Conservation (phyloP, 2,113 vertebrate species). For the Regulus satrapa region DNA sequence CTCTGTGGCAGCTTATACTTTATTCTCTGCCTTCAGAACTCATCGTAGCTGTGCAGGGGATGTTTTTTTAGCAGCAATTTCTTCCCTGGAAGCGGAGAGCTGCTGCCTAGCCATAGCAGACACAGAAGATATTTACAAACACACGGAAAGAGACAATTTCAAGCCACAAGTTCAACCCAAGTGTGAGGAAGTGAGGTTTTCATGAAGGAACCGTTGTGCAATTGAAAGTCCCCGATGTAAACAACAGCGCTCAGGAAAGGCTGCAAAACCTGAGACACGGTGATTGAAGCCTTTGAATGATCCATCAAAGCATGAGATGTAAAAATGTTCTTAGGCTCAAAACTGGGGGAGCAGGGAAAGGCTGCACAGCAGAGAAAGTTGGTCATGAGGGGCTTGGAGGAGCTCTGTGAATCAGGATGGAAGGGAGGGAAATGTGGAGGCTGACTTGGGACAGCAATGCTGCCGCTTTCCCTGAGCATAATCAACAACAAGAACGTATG, state of each 20-base stretch:
- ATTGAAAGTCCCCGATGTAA: slow-evolving; percentile 9
- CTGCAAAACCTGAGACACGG: neutral
- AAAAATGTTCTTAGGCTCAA: neutral
- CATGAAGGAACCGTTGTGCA: neutral
- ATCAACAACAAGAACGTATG: neutral
- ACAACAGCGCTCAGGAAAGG: neutral
- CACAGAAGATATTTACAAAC: neutral
- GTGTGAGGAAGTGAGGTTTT: neutral
- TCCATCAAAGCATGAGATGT: neutral
- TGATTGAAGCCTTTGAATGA: slow-evolving; percentile 36
- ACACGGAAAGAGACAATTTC: neutral
- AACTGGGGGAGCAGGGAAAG: neutral
- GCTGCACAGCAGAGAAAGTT: neutral
- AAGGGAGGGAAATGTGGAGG: neutral
- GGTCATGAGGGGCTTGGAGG: neutral
- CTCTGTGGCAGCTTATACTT: neutral
- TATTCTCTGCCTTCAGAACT: neutral
- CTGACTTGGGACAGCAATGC: fast-evolving
- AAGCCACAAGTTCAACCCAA: neutral
- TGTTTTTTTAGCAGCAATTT: neutral
- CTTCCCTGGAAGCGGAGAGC: neutral
- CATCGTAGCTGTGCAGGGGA: neutral
- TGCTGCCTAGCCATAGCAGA: neutral
- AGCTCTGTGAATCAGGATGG: fast-evolving
- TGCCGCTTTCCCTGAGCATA: neutral